Evolutionary conservation across 1,140 invertebrate genomes (phyloP).

Genomic region (Drosophila kepulauana): DNA sequence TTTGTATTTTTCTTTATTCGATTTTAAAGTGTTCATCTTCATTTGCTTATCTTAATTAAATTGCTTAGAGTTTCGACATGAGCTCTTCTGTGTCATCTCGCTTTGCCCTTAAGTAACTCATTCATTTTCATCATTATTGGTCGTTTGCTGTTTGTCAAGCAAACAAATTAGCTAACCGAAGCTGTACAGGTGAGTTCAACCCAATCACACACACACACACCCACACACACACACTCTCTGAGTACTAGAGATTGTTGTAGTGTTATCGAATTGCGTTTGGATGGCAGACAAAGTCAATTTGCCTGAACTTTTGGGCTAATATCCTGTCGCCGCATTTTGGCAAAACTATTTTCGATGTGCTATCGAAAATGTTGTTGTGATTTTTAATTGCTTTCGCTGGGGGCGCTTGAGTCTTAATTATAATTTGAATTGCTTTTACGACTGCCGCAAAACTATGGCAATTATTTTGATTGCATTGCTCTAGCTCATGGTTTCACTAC

Average conservation of each 20-base stretch:
- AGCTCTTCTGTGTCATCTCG: background rate
- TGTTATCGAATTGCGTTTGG: constrained; percentile 32
- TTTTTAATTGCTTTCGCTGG: constrained; percentile 74
- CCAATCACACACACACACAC: constrained; percentile 1
- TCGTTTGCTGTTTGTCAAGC: constrained; percentile 44
- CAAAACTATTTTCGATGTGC: constrained; percentile 70
- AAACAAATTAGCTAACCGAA: constrained; percentile 65
- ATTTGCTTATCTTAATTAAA: constrained; percentile 18
- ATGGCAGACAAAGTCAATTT: constrained; percentile 65
- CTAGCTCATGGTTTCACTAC: constrained; percentile 16
- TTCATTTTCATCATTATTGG: constrained; percentile 21
- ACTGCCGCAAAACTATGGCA: constrained; percentile 57
- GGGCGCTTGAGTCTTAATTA: constrained; percentile 70
- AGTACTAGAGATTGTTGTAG: background rate
- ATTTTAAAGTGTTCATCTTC: background rate
- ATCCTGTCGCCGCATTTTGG: constrained; percentile 71
- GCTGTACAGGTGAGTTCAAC: constrained; percentile 18
- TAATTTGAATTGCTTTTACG: constrained; percentile 75
- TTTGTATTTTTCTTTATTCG: background rate
- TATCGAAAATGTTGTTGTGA: constrained; percentile 63
- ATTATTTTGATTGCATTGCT: constrained; percentile 67
- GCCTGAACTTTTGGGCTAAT: constrained; percentile 69
- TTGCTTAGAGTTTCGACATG: constrained; percentile 1
- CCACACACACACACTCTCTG: background rate
- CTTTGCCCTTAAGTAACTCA: constrained; percentile 1